Evolutionary conservation across 1,140 invertebrate species (phyloP).

Genomic region (Drosophila obscura): DNA sequence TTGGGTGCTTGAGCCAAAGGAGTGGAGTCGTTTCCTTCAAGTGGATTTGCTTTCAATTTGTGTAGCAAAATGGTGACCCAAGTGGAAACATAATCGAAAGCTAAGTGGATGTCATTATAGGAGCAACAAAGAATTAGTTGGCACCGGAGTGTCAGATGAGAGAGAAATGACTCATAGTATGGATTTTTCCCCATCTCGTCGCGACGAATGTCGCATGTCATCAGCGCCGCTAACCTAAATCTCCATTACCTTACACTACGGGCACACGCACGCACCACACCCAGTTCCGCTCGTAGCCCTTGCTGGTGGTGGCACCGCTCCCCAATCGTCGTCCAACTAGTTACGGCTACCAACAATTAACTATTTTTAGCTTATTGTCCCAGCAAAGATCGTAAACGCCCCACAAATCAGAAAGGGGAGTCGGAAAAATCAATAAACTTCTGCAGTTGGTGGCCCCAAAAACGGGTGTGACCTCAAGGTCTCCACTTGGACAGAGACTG

Average conservation of each 20-base stretch:
- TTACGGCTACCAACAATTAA: slow-evolving; percentile 1
- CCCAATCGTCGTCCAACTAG: slow-evolving; percentile 15
- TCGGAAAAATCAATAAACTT: slow-evolving; percentile 66
- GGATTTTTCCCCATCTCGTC: slow-evolving; percentile 67
- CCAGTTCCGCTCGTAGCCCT: slow-evolving; percentile 39
- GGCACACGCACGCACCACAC: slow-evolving; percentile 72
- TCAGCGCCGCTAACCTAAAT: slow-evolving; percentile 80
- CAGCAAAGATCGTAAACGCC: slow-evolving; percentile 24
- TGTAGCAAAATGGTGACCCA: slow-evolving; percentile 37
- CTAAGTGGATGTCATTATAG: slow-evolving; percentile 40
- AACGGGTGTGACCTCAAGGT: slow-evolving; percentile 23
- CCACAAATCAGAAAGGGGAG: slow-evolving; percentile 22
- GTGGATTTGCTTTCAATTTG: slow-evolving; percentile 69
- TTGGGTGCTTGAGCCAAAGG: slow-evolving; percentile 58
- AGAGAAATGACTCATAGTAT: slow-evolving; percentile 72
- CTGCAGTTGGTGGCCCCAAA: slow-evolving; percentile 4
- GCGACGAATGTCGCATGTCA: slow-evolving; percentile 76
- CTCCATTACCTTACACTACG: slow-evolving; percentile 66
- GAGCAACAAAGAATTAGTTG: slow-evolving; percentile 46
- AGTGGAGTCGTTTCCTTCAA: slow-evolving; percentile 56
- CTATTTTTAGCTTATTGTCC: slow-evolving; percentile 52
- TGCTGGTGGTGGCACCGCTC: background rate
- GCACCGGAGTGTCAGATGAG: slow-evolving; percentile 15
- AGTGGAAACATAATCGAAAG: slow-evolving; percentile 49
- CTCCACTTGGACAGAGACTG: background rate